Conservation (phyloP, 1,140 invertebrate species). For the Bathynomus jamesi region DNA sequence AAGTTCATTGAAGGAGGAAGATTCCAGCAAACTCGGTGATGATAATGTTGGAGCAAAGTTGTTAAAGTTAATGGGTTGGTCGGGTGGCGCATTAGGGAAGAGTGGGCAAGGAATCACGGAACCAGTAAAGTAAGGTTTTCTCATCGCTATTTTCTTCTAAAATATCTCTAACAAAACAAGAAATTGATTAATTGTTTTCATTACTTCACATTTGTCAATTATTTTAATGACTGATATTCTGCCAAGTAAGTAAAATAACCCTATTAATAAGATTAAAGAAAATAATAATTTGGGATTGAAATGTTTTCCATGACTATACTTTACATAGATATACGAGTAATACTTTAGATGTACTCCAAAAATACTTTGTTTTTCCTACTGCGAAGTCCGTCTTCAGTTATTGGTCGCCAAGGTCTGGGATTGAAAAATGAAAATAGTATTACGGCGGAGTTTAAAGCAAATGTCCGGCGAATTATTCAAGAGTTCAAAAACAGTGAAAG, state of each 20-base stretch:
- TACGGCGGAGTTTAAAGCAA: not conserved
- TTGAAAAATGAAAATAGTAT: not conserved
- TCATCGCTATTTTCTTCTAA: not conserved
- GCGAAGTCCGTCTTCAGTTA: not conserved
- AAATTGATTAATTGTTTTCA: too few relatives aligned
- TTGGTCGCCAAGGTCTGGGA: not conserved
- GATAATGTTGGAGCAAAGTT: constrained; percentile 55
- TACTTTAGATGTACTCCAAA: too few relatives aligned
- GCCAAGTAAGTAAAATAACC: too few relatives aligned
- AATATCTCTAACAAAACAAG: too few relatives aligned
- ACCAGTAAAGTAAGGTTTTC: constrained; percentile 44
- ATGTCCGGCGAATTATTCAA: not conserved
- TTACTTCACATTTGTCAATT: too few relatives aligned
- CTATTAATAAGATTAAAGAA: too few relatives aligned
- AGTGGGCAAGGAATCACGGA: constrained; percentile 58
- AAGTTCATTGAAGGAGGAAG: not conserved
- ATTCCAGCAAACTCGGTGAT: not conserved
- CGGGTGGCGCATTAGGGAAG: constrained; percentile 64
- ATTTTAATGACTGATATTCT: too few relatives aligned
- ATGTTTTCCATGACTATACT: too few relatives aligned
- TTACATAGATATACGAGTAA: too few relatives aligned
- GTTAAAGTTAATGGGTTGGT: constrained; percentile 72
- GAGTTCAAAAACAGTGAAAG: not conserved
- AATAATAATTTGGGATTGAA: too few relatives aligned
- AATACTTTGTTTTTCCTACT: too few relatives aligned